Conservation (phyloP, 2,797 vertebrate species). For the Spea hammondii region DNA sequence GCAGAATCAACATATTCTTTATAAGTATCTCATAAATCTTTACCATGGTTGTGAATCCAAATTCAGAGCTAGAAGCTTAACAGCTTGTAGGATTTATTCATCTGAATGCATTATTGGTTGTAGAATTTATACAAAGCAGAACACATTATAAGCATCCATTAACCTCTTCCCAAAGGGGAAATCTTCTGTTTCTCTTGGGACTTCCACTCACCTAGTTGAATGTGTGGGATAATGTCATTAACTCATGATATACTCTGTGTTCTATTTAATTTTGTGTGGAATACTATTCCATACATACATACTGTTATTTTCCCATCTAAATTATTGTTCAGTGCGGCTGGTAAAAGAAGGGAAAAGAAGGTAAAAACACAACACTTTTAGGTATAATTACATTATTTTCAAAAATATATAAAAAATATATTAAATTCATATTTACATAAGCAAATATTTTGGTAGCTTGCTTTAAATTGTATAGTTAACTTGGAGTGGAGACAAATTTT, state of each 20-base stretch:
- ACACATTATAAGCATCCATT: slow-evolving; percentile 78
- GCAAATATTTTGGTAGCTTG: no score
- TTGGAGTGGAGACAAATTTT: no score
- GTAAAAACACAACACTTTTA: no score
- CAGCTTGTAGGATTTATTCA: slow-evolving; percentile 89
- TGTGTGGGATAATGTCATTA: slow-evolving; percentile 78
- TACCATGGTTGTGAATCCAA: slow-evolving; percentile 91
- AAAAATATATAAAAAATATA: no score
- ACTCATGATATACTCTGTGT: slow-evolving; percentile 62
- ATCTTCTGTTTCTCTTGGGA: slow-evolving; percentile 66
- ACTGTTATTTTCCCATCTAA: not conserved
- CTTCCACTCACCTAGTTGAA: slow-evolving; percentile 68
- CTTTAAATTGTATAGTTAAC: no score
- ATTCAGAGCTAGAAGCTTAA: slow-evolving; percentile 85
- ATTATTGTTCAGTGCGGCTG: not conserved
- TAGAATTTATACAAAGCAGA: slow-evolving; percentile 82
- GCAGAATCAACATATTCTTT: slow-evolving; percentile 89
- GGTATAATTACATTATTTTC: no score
- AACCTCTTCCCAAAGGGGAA: slow-evolving; percentile 77
- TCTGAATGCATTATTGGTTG: slow-evolving; percentile 85
- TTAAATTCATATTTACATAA: no score
- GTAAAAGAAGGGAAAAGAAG: not conserved
- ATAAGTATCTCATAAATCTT: slow-evolving; percentile 96
- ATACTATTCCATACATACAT: not conserved
- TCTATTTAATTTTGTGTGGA: slow-evolving; percentile 29